These are phyloP conservation scores for Balaenoptera acutorostrata DNA, from an alignment of 2,113 vertebrate genomes.

Conservation along the genomic window DNA sequence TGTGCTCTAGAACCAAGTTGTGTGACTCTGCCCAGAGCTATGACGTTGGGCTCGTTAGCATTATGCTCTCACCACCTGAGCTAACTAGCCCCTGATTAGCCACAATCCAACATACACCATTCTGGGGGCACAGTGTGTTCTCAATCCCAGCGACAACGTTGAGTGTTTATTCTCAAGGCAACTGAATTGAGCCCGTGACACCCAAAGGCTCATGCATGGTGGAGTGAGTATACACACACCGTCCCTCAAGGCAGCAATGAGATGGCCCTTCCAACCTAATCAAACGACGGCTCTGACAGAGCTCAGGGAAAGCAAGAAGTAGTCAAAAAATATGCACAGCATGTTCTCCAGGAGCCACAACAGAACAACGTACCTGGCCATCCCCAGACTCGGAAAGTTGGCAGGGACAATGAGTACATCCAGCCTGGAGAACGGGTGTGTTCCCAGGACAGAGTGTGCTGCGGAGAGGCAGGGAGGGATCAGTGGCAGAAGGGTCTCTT, in stretches of 20 bases:
- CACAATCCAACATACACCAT: neutral
- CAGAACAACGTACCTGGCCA: conserved; percentile 91
- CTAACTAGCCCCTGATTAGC: conserved; percentile 18
- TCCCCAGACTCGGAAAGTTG: conserved; percentile 95
- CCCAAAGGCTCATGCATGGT: neutral
- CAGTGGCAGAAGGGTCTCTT: conserved; percentile 82
- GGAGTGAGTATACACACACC: neutral
- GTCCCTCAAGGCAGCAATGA: neutral
- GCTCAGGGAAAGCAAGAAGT: neutral
- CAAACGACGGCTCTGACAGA: neutral
- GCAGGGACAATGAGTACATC: conserved; percentile 94
- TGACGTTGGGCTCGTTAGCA: conserved; percentile 28
- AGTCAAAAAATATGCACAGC: neutral
- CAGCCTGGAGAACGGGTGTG: conserved; percentile 93
- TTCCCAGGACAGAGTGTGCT: conserved; percentile 87
- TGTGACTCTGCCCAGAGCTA: neutral
- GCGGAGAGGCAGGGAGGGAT: conserved; percentile 89
- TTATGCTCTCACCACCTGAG: neutral
- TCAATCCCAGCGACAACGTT: neutral
- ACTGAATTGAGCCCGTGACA: neutral
- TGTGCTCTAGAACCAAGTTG: neutral
- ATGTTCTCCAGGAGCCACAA: neutral
- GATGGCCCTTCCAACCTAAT: neutral
- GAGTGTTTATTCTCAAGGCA: neutral
- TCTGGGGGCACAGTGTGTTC: neutral